Evolutionary conservation across 2,797 vertebrate genomes (phyloP).

Genomic region (Cyprinella venusta): DNA sequence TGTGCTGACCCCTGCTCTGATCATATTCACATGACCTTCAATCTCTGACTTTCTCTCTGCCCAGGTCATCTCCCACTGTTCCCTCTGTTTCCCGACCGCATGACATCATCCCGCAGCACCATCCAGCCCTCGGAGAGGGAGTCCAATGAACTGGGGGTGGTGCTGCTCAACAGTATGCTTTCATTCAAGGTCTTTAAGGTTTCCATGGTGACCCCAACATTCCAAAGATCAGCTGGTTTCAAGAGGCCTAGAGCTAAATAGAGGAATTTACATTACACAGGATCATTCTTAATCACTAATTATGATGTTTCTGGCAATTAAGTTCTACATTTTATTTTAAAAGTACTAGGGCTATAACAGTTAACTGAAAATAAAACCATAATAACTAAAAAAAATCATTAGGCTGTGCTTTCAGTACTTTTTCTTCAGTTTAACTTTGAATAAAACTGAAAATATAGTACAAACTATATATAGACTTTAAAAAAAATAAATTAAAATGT

Average conservation of each 20-base stretch:
- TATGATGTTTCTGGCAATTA: too few relatives aligned
- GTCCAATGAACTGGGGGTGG: constrained; percentile 64
- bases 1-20: constrained; percentile 31
- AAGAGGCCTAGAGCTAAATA: constrained; percentile 54
- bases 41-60: constrained; percentile 59
- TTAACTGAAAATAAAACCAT: too few relatives aligned
- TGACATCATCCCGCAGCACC: constrained; percentile 78
- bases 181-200: constrained; percentile 71
- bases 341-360: neutral
- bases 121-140: constrained; percentile 64
- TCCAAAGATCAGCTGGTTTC: constrained; percentile 79
- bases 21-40: constrained; percentile 36
- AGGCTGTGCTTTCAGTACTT: too few relatives aligned
- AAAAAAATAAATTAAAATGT: rapidly evolving
- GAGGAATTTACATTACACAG: neutral
- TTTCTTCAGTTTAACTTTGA: neutral
- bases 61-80: constrained; percentile 64
- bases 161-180: constrained; percentile 64
- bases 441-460: neutral
- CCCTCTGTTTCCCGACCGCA: constrained; percentile 64
- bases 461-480: neutral
- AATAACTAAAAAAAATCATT: too few relatives aligned
- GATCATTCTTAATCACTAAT: neutral
- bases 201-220: constrained; percentile 75
- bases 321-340: neutral